phyloP scores from a whole-genome alignment of 2,888 invertebrate genomes.

The Eupithecia subfuscata region DNA sequence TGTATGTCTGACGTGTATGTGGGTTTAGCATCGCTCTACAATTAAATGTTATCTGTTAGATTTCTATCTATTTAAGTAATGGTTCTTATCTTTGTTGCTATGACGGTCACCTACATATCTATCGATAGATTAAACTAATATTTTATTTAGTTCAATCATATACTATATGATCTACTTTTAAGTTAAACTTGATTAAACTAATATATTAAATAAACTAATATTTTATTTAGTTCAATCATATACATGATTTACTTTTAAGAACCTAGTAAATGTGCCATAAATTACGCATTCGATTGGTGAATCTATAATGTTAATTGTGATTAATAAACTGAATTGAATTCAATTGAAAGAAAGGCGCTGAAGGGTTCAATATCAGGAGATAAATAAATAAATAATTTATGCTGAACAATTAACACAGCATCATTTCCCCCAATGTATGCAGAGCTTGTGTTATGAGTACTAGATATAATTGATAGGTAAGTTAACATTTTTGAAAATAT shows the following conservation, averaged over 20 bases:
- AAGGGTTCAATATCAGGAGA: background rate
- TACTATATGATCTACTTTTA: too few species aligned
- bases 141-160: background rate
- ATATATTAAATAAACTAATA: background rate
- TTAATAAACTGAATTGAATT: too few species aligned
- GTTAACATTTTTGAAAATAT: too few species aligned
- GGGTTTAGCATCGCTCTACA: slow-evolving; percentile 26
- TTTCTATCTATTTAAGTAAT: background rate
- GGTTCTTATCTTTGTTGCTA: background rate
- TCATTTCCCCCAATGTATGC: too few species aligned
- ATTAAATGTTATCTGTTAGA: slow-evolving; percentile 30
- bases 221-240: background rate
- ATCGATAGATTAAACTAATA: background rate
- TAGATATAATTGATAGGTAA: background rate
- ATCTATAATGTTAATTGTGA: too few species aligned
- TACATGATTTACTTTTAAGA: too few species aligned
- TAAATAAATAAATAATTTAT: too few species aligned
- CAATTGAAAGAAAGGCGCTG: background rate
- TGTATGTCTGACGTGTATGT: background rate
- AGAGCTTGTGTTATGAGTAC: background rate
- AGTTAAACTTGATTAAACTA: too few species aligned
- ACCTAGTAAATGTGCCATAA: too few species aligned
- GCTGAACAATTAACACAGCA: background rate
- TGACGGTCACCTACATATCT: background rate
- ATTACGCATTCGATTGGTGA: too few species aligned